Base-by-base conservation (phyloP, 2,797 vertebrate species). In the Premnoplex brunnescens region DNA sequence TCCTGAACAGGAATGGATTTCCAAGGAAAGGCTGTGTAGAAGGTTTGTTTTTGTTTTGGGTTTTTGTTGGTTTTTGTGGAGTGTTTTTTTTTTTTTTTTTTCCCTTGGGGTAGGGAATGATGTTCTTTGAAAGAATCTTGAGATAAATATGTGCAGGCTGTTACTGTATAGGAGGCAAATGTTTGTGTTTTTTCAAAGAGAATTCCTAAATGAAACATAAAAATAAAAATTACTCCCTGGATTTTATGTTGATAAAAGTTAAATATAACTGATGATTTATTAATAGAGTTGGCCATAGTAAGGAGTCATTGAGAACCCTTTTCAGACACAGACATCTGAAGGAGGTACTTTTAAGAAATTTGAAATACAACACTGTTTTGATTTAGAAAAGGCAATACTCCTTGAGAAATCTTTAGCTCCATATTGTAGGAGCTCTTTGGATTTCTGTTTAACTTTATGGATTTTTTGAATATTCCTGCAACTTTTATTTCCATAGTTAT, bases 81-180 rank as follows among this genome's bases (percentile, higher is more conserved):
- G 12, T 22, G n/a, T 46, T 23, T 46, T 46, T 21, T 46, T 46
- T 46, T 21, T 46, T 46, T 44, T 5, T 15, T 22, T 46, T 49
- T 16, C 16, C 10, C n/a, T 72, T 19, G 56, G 26, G 13, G 6
- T 2, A 3, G 6, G 10, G 9, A 5, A 3, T 37, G 2, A 9
- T 58, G 7, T 15, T 76, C 39, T 34, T 69, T 77, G 60, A 85
- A 87, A 68, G 28, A 55, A 58, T 8, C 9, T 51, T 41, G 34
- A 39, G 24, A 36, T 63, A 63, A 68, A 15, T 30, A 34, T 59
- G 18, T 74, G 14, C 11, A 63, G 63, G 27, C 9, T 41, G 18
- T 30, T 75, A 24, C 26, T 63, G 20, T 30, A 21, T 54, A 52
- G 63, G 11, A 75, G 24, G 14, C 21, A 44, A 44, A 54, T 18